Evolutionary conservation across 2,888 invertebrate species (phyloP).

Genomic region (Epinotia bilunana): DNA sequence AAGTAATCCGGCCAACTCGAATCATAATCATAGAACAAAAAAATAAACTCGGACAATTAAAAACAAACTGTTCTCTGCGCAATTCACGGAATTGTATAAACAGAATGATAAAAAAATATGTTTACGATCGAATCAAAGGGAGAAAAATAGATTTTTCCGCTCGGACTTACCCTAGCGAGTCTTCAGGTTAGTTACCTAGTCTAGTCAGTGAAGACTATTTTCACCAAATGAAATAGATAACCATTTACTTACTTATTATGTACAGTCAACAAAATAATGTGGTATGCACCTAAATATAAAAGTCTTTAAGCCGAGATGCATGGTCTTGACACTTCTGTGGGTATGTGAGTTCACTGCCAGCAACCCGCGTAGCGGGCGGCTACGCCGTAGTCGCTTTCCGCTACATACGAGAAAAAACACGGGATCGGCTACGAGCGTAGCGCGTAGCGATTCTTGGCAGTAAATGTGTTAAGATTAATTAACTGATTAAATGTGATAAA

Average conservation of each 20-base stretch:
- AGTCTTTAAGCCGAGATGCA: background rate
- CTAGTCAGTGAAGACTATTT: background rate
- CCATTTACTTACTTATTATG: background rate
- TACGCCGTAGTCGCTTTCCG: too few species aligned
- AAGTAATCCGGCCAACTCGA: too few species aligned
- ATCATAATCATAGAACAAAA: slow-evolving; percentile 1
- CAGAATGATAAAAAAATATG: slow-evolving; percentile 23
- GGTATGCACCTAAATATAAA: background rate
- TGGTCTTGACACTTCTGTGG: too few species aligned
- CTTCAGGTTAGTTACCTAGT: background rate
- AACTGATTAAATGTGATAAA: too few species aligned
- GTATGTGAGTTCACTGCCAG: too few species aligned
- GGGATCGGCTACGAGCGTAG: too few species aligned
- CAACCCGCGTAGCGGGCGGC: too few species aligned
- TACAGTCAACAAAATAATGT: background rate
- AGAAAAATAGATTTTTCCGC: slow-evolving; percentile 13
- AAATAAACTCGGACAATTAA: slow-evolving; percentile 3
- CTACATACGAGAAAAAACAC: too few species aligned
- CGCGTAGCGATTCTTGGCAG: too few species aligned
- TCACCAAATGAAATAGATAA: background rate
- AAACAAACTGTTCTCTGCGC: slow-evolving; percentile 12
- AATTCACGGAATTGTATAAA: slow-evolving; percentile 16
- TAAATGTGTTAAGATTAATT: too few species aligned
- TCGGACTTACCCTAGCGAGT: background rate
- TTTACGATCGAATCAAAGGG: slow-evolving; percentile 22